Conservation (phyloP, 2,113 vertebrate genomes). For the Paradisaea rubra region DNA sequence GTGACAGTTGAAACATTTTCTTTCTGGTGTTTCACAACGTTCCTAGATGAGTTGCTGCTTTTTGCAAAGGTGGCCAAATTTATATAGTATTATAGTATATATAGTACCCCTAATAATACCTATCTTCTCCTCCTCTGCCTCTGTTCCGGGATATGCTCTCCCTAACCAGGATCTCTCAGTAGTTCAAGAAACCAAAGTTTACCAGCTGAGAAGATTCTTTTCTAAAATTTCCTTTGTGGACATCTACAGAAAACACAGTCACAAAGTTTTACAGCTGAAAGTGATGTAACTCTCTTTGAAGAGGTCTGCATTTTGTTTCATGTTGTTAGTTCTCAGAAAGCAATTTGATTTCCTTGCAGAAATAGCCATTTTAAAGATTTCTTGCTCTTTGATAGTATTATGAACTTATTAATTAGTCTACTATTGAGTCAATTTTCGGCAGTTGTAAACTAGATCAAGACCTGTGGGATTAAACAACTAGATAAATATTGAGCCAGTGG, state of each 20-base stretch:
- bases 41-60: neutral
- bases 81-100: neutral
- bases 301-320: constrained; percentile 26
- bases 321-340: constrained; percentile 27
- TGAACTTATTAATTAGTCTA: constrained; percentile 54
- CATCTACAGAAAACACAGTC: neutral
- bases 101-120: neutral
- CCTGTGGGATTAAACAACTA: constrained; percentile 35
- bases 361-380: constrained; percentile 55
- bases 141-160: neutral
- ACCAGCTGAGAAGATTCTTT: neutral
- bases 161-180: neutral
- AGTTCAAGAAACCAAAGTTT: neutral
- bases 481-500: constrained; percentile 16
- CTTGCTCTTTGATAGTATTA: constrained; percentile 60
- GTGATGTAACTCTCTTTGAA: neutral
- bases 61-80: neutral
- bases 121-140: neutral
- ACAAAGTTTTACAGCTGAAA: neutral
- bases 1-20: neutral
- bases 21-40: neutral
- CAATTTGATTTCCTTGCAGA: constrained; percentile 45
- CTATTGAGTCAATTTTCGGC: constrained; percentile 31
- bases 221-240: neutral
- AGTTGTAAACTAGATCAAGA: constrained; percentile 39